These are phyloP conservation scores for Calidris pugnax DNA, from an alignment of 2,113 vertebrate species.

Conservation along the genomic window DNA sequence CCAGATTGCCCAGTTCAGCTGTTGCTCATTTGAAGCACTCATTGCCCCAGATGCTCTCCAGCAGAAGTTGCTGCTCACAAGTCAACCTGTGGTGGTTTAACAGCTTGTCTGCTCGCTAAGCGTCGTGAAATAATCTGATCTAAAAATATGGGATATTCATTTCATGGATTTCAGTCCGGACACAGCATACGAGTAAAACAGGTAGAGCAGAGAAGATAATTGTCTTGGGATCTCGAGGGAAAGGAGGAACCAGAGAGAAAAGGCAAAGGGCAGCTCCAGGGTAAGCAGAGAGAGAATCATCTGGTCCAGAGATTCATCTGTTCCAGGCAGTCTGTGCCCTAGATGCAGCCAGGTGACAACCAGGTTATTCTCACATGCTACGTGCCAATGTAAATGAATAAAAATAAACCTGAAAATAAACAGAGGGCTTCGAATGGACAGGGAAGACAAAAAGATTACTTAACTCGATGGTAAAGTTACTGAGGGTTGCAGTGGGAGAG, in stretches of 20 bases:
- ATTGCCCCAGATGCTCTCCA: not conserved
- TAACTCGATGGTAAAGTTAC: not conserved
- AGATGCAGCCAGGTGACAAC: not conserved
- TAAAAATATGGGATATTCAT: fast-evolving
- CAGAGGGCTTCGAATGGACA: not conserved
- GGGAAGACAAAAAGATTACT: not conserved
- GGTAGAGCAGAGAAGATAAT: not conserved
- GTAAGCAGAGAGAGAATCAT: not conserved
- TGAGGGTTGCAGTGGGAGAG: not conserved
- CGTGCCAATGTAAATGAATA: not conserved
- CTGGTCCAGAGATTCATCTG: not conserved
- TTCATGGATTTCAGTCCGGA: not conserved
- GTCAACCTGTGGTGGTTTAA: not conserved
- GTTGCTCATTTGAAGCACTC: not conserved
- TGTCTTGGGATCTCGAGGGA: not conserved
- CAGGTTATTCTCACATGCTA: not conserved
- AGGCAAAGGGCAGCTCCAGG: not conserved
- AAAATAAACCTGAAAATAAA: not conserved
- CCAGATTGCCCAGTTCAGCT: not conserved
- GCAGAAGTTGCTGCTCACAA: not conserved
- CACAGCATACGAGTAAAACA: not conserved
- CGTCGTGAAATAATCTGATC: not conserved
- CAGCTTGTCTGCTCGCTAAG: not conserved
- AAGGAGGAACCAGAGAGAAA: not conserved
- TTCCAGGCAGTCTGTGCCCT: not conserved